Percentiles rank a stretch among this genome's conserved stretches.
Conservation (phyloP, 1,140 invertebrate species). For the Onthophagus taurus region DNA sequence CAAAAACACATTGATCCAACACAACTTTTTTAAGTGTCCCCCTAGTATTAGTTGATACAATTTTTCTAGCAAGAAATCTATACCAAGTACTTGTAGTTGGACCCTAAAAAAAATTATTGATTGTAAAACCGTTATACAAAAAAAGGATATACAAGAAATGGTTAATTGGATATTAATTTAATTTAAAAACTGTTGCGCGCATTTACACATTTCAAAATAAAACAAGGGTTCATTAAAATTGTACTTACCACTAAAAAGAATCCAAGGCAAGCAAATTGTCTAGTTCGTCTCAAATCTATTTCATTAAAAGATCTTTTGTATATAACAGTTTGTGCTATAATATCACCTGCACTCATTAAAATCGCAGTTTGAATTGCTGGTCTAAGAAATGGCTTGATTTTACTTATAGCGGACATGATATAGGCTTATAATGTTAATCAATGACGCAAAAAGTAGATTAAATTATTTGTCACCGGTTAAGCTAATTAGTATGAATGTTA, state of each 20-base stretch:
- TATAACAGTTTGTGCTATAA: constrained; percentile 42
- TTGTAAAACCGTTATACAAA: background rate
- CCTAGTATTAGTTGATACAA: constrained; percentile 41
- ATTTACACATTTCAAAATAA: too few relatives aligned
- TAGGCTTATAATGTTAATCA: too few relatives aligned
- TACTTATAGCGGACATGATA: too few relatives aligned
- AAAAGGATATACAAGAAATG: background rate
- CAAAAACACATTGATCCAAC: constrained; percentile 65
- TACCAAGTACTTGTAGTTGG: constrained; percentile 63
- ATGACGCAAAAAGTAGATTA: too few relatives aligned
- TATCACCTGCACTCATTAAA: constrained; percentile 43
- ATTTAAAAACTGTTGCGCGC: too few relatives aligned
- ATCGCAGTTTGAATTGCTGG: constrained; percentile 41
- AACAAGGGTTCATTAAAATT: constrained; percentile 10
- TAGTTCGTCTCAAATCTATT: constrained; percentile 36
- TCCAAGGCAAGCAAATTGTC: constrained; percentile 41
- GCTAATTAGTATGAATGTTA: too few relatives aligned
- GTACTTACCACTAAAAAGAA: constrained; percentile 42
- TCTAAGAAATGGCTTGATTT: too few relatives aligned
- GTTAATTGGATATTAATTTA: too few relatives aligned
- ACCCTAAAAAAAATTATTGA: constrained; percentile 46
- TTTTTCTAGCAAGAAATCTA: constrained; percentile 50
- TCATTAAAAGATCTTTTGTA: constrained; percentile 37
- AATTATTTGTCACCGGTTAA: too few relatives aligned
- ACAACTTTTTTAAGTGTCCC: constrained; percentile 59